These are phyloP conservation scores for Amiota mariae DNA, from an alignment of 2,888 invertebrate genomes.

Conservation along the genomic window DNA sequence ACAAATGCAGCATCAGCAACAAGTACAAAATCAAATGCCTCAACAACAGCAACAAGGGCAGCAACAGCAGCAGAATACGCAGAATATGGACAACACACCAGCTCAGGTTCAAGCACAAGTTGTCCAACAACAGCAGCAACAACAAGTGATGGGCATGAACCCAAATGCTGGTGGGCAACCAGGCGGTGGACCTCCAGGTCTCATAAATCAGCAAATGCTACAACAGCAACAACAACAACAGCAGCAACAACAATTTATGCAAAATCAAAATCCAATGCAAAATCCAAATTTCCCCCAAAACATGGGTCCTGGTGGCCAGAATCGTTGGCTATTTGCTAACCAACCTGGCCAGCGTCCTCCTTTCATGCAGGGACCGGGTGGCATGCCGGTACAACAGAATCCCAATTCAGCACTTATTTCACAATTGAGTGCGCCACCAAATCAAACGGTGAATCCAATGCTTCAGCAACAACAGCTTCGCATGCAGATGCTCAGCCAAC, in stretches of 20 bases:
- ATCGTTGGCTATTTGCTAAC: conserved; percentile 68
- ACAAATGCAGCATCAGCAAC: conserved; percentile 47
- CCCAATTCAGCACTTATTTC: conserved; percentile 77
- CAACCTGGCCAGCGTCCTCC: conserved; percentile 57
- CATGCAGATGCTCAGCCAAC: conserved; percentile 71
- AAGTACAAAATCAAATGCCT: conserved; percentile 47
- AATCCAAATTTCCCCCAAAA: conserved; percentile 69
- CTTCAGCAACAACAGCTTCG: conserved; percentile 66
- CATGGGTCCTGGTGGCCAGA: conserved; percentile 59
- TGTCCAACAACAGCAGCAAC: conserved; percentile 43
- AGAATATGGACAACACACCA: conserved; percentile 56
- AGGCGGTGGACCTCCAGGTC: conserved; percentile 42
- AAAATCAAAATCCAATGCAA: conserved; percentile 61
- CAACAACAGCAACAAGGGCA: conserved; percentile 50
- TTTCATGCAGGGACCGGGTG: conserved; percentile 56
- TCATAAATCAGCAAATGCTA: conserved; percentile 48
- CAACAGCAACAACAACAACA: conserved; percentile 58
- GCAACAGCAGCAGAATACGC: conserved; percentile 47
- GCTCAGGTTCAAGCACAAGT: conserved; percentile 55
- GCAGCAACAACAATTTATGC: conserved; percentile 56
- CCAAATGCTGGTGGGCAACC: conserved; percentile 45
- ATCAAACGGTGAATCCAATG: conserved; percentile 67
- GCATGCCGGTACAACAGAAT: conserved; percentile 67
- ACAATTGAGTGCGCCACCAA: conserved; percentile 78
- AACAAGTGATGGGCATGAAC: conserved; percentile 67